These are phyloP conservation scores for Drosophila testacea DNA, from an alignment of 2,888 invertebrate species.

Conservation along the genomic window DNA sequence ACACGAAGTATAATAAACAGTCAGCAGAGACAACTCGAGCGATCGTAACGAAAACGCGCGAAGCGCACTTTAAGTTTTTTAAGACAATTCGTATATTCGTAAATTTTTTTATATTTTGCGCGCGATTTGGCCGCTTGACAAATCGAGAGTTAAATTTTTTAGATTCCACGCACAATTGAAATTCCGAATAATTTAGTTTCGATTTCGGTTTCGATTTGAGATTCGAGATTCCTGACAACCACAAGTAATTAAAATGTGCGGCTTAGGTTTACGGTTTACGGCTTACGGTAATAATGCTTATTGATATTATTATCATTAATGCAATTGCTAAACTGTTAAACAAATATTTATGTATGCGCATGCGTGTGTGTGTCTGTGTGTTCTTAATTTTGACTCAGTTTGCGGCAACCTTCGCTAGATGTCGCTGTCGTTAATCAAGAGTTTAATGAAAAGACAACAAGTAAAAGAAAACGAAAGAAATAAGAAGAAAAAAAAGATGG, in stretches of 20 bases:
- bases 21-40: conserved; percentile 61
- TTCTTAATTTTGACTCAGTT: conserved; percentile 40
- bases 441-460: background rate
- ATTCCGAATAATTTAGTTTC: conserved; percentile 5
- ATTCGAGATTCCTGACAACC: conserved; percentile 3
- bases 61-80: conserved; percentile 19
- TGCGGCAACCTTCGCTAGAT: conserved; percentile 45
- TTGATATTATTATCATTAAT: background rate
- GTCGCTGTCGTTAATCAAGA: conserved; percentile 21
- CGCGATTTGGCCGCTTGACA: conserved; percentile 40
- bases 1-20: conserved; percentile 29
- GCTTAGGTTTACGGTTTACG: too few relatives aligned
- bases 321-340: conserved; percentile 3
- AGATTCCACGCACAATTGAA: conserved; percentile 6
- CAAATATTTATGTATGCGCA: conserved; percentile 7
- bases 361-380: conserved; percentile 15
- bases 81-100: conserved; percentile 30
- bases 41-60: conserved; percentile 67
- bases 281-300: conserved; percentile 27
- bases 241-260: conserved; percentile 36
- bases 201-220: conserved; percentile 5
- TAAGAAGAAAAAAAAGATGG: background rate
- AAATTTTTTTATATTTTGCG: conserved; percentile 32
- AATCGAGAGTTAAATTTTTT: conserved; percentile 14
- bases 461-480: conserved; percentile 10